Conservation (phyloP, 2,113 vertebrate genomes). For the Nannospalax galili region DNA sequence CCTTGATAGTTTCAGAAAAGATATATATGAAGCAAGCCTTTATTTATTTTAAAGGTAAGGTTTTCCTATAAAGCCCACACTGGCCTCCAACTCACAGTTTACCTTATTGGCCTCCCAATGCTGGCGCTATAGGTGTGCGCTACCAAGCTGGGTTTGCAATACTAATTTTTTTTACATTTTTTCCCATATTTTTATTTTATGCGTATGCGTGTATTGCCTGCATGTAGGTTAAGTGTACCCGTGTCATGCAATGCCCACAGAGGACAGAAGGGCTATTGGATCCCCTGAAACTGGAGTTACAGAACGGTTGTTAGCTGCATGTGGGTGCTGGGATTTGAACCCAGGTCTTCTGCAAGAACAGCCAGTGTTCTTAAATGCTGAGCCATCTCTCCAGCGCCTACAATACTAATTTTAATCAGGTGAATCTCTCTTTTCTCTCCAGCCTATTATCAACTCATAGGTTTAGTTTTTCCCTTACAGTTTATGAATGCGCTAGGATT, state of each 20-base stretch:
- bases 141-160: background rate
- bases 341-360: too few relatives aligned
- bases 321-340: too few relatives aligned
- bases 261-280: too few relatives aligned
- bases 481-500: background rate
- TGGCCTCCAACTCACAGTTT: background rate
- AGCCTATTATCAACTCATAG: background rate
- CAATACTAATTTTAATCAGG: background rate
- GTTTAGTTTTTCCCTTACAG: background rate
- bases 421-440: background rate
- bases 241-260: too few relatives aligned
- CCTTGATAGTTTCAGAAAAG: slow-evolving; percentile 9
- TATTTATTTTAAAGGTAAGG: background rate
- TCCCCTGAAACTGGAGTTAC: too few relatives aligned
- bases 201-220: too few relatives aligned
- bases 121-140: background rate
- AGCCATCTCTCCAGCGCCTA: too few relatives aligned
- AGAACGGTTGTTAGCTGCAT: too few relatives aligned
- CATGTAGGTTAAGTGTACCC: too few relatives aligned
- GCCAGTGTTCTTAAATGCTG: too few relatives aligned
- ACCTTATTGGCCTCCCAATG: background rate
- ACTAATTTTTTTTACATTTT: background rate
- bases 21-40: background rate
- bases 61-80: background rate
- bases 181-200: too few relatives aligned